Percentiles rank a stretch among this genome's conserved stretches.
Evolutionary conservation across 2,888 invertebrate genomes (phyloP).

Genomic region (Acanthococcus lagerstroemiae): DNA sequence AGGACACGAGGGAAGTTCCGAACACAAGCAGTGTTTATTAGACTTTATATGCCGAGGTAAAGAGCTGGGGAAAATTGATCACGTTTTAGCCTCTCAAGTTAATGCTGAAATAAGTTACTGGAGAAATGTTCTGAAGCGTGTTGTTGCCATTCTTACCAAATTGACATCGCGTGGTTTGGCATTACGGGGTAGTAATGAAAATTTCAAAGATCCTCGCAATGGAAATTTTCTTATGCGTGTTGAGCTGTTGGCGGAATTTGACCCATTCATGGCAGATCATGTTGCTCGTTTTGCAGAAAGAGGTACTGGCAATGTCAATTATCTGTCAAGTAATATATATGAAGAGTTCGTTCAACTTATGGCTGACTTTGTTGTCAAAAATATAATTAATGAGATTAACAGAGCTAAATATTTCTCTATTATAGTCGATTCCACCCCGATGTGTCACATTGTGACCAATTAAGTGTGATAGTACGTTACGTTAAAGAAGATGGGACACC

Average conservation of each 20-base stretch:
- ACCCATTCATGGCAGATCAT: constrained; percentile 36
- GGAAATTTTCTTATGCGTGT: constrained; percentile 39
- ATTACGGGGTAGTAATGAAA: constrained; percentile 37
- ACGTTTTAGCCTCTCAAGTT: neutral
- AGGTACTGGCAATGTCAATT: neutral
- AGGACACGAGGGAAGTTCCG: neutral
- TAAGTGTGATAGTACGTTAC: neutral
- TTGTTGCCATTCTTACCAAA: constrained; percentile 36
- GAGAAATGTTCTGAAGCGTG: constrained; percentile 36
- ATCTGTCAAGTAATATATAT: constrained; percentile 10
- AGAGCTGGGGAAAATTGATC: neutral
- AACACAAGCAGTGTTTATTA: constrained; percentile 6
- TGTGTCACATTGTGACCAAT: constrained; percentile 12
- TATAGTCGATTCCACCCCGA: constrained; percentile 15
- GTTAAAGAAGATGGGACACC: neutral
- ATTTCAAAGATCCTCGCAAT: constrained; percentile 36
- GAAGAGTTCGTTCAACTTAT: constrained; percentile 5
- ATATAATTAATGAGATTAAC: constrained; percentile 12
- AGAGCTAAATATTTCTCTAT: constrained; percentile 20
- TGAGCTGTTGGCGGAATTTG: constrained; percentile 38
- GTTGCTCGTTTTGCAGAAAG: constrained; percentile 13
- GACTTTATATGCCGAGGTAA: neutral
- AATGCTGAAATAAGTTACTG: constrained; percentile 32
- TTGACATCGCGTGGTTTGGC: constrained; percentile 37
- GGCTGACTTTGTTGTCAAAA: neutral